Conservation (phyloP, 2,113 vertebrate species). For the Zosterops borbonicus region DNA sequence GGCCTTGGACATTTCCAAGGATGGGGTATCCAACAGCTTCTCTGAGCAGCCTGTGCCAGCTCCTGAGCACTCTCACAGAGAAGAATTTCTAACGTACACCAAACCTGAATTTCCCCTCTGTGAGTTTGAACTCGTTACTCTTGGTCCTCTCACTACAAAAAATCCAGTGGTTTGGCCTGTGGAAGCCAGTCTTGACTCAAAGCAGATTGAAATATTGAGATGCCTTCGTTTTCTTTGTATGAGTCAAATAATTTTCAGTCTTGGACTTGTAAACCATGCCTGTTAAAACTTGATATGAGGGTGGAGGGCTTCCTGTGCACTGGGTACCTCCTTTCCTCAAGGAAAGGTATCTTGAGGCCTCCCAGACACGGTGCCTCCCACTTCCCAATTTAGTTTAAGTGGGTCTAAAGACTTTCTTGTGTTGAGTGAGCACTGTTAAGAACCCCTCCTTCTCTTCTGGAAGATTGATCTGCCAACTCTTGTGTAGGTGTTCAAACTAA, state of each 20-base stretch:
- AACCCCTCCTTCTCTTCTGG: not conserved
- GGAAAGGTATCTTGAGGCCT: not conserved
- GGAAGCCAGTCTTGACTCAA: not conserved
- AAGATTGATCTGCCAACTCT: not conserved
- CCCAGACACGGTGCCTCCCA: rapidly evolving
- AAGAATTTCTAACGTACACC: not conserved
- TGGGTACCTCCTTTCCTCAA: not conserved
- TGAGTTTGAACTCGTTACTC: not conserved
- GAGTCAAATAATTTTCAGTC: not conserved
- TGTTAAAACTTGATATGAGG: not conserved
- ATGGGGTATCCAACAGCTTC: not conserved
- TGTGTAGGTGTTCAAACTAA: not conserved
- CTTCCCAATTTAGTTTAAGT: not conserved
- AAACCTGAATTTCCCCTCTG: not conserved
- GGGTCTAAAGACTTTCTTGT: not conserved
- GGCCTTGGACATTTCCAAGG: not conserved
- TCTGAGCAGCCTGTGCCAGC: not conserved
- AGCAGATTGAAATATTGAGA: not conserved
- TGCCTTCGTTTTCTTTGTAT: not conserved
- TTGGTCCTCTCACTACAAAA: not conserved
- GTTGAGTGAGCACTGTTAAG: not conserved
- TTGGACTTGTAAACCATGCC: not conserved
- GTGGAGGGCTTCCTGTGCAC: not conserved
- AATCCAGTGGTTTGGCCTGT: not conserved
- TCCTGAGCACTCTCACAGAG: not conserved